Evolutionary conservation across 2,888 invertebrate genomes (phyloP).

Genomic region (Drosophila conformis): DNA sequence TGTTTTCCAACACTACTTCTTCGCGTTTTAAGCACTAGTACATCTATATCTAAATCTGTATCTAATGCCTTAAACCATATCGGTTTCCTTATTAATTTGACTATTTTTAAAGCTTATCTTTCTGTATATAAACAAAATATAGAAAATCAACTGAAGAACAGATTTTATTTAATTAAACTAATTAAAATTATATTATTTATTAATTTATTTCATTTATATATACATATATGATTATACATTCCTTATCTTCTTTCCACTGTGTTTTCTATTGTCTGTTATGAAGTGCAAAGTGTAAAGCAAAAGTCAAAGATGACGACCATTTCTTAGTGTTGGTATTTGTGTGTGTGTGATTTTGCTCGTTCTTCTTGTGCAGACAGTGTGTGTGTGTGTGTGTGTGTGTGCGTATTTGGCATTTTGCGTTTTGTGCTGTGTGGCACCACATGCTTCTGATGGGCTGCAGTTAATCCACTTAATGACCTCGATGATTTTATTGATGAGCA

Average conservation of each 20-base stretch:
- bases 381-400: slow-evolving; percentile 16
- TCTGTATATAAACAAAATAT: too few relatives aligned
- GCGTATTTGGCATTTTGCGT: slow-evolving; percentile 75
- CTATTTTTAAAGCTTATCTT: too few relatives aligned
- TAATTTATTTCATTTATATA: background rate
- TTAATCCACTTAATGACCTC: slow-evolving; percentile 85
- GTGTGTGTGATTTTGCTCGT: slow-evolving; percentile 70
- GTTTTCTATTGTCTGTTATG: slow-evolving; percentile 66
- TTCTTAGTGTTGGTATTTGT: slow-evolving; percentile 37
- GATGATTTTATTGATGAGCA: slow-evolving; percentile 85
- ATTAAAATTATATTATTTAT: background rate
- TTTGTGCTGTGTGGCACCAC: slow-evolving; percentile 72
- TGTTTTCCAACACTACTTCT: background rate
- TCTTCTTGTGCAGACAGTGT: slow-evolving; percentile 43
- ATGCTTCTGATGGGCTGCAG: slow-evolving; percentile 84
- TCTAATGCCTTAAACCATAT: too few relatives aligned
- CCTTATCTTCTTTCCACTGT: slow-evolving; percentile 25
- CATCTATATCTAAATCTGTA: background rate
- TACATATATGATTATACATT: too few relatives aligned
- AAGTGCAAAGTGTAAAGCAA: slow-evolving; percentile 79
- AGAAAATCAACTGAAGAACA: background rate
- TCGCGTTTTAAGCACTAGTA: background rate
- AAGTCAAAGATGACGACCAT: slow-evolving; percentile 68
- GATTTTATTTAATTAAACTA: background rate
- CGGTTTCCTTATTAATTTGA: too few relatives aligned